Base-by-base conservation (phyloP, 2,797 vertebrate species). In the Lagodon rhomboides region DNA sequence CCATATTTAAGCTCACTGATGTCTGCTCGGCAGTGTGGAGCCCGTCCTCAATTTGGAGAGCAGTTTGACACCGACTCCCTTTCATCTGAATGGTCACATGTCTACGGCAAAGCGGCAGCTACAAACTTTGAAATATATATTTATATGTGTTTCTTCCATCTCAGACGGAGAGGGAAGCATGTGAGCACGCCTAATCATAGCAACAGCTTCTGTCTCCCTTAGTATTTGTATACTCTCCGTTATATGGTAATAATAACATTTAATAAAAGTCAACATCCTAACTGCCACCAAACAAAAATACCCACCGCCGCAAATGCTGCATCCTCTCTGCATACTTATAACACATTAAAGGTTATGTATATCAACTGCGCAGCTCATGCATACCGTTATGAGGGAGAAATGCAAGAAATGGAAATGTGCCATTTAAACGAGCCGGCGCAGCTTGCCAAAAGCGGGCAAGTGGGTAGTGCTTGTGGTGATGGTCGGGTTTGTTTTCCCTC, bases 11-110 rank as follows among this genome's bases (percentile, higher is more conserved):
- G 91, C 89, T 83, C 86, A 89, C 89, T 93, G 93, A 94, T 93
- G 93, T 93, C 86, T 92, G 81, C 91, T 85, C 69, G 53, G 87
- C 89, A 89, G 81, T 79, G 87, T 90, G 80, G 88, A 93, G 92
- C 91, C 92, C 72, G 85, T 94, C 91, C 93, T 94, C 92, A 91
- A 91, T 93, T 86, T 83, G 77, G 89, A 92, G 91, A 93, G 90
- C 86, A 89, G 90, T 84, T 93, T 93, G 94, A 94, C 93, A 92
- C 82, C 13, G 70, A 91, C 86, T 88, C 34, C 68, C 93, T 95
- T 95, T 95, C 87, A 94, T 95, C 90, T 93, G 87, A 90, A 86
- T 91, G 93, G 93, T 94, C 94, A 94, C 93, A 88, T 95, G 92
- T 93, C 90, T 87, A 18, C 86, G 54, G 90, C 80, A 90, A 90